Evolutionary conservation across 2,888 invertebrate species (phyloP), one percentile per base, ranked within the genome.

Genomic region (Epistrophe eligans): DNA sequence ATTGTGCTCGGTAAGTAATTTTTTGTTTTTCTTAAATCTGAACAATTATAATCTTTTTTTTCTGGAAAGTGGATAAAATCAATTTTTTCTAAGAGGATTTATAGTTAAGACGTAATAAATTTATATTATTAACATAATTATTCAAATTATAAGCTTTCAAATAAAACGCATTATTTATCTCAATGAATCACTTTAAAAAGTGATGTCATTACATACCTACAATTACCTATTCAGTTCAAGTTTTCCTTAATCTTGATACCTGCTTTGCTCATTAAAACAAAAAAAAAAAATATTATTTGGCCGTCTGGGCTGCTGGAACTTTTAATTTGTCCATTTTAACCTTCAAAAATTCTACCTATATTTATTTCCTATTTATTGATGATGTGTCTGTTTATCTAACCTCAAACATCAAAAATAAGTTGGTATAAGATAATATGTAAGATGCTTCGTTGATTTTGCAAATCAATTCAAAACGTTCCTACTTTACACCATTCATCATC

Each of bases 1-100:
- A 90, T 90, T 96, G 85, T 96, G 96, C 91, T 95, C 96, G 94
- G 96, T 96, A 93, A 96, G 96, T 89, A 19, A 15, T 40, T 38
- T 35, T 52, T 52, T 67, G 0, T 32, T 48, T n/a, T 43, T 38
- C 11, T 15, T 15, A 17, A 58, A 24, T 8, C 0, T 35, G 0
- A 32, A 7, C 32, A 32, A 7, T 32, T 32, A 7, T 32, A 6
- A n/a, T n/a, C n/a, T 32, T 32, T 32, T 32, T 32, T 32, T 32
- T 6, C 5, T 32, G 32, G 2, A 32, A 32, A 6, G 32, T 32
- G 5, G 6, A 6, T 32, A n/a, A n/a, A n/a, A 32, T 32, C 7
- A 4, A 32, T 32, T 6, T 32, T 32, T 32, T 32, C 7, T 5
- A 32, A 32, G 5, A 32, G 32, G 32, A 32, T 3, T 6, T 32